phyloP scores from a whole-genome alignment of 1,140 invertebrate genomes.

The Ceratina calcarata region DNA sequence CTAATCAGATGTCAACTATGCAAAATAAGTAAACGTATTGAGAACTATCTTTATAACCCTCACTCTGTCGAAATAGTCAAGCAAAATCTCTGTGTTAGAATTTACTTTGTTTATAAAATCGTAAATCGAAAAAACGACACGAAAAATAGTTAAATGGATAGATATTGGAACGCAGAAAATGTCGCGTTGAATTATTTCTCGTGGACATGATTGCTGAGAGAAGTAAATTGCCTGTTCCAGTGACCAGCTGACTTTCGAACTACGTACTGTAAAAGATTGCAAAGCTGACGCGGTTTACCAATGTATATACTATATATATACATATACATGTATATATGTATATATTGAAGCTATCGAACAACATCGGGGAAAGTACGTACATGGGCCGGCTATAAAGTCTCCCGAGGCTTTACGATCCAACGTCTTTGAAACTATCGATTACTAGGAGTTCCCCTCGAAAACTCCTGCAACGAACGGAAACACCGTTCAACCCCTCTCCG shows the following conservation, averaged over 20 bases:
- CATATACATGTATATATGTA: neutral
- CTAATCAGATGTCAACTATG: neutral
- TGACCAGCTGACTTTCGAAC: constrained; percentile 42
- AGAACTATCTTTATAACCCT: too few relatives aligned
- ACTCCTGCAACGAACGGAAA: constrained; percentile 2
- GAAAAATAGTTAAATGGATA: neutral
- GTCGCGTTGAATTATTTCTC: constrained; percentile 53
- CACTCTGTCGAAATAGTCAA: too few relatives aligned
- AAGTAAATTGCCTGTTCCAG: constrained; percentile 61
- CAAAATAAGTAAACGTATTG: too few relatives aligned
- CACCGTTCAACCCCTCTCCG: neutral
- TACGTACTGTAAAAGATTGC: constrained; percentile 60
- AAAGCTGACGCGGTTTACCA: constrained; percentile 46
- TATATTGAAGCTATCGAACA: constrained; percentile 27
- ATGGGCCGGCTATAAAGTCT: constrained; percentile 54
- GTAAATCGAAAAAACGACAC: neutral
- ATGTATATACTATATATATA: neutral
- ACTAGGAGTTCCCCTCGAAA: constrained; percentile 43
- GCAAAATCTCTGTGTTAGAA: too few relatives aligned
- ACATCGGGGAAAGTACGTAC: constrained; percentile 30
- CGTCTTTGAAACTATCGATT: constrained; percentile 60
- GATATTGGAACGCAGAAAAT: neutral
- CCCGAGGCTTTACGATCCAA: constrained; percentile 42
- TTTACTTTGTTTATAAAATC: too few relatives aligned
- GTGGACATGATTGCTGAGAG: constrained; percentile 52